Evolutionary conservation across 2,797 vertebrate genomes (phyloP).

Genomic region (Pachyuromys duprasi): DNA sequence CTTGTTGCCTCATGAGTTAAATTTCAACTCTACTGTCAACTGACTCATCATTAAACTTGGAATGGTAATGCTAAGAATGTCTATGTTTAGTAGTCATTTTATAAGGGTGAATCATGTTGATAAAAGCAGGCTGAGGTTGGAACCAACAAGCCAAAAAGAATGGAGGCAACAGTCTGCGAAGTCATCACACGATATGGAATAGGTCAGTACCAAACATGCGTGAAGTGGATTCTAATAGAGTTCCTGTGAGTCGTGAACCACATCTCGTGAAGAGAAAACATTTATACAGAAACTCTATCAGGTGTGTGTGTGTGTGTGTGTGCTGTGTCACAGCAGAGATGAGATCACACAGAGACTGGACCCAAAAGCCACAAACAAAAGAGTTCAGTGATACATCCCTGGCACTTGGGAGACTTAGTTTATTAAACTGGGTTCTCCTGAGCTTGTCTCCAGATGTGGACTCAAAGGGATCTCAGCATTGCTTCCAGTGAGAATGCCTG

Average conservation of each 20-base stretch:
- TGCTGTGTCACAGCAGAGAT: background rate
- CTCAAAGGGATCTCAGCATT: background rate
- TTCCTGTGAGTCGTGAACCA: background rate
- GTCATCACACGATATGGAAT: background rate
- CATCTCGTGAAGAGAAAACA: background rate
- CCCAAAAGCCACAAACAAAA: background rate
- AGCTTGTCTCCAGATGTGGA: background rate
- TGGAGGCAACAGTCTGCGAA: background rate
- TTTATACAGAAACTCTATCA: background rate
- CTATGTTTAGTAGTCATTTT: background rate
- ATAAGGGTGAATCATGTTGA: background rate
- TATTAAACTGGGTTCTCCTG: background rate
- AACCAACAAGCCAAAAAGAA: background rate
- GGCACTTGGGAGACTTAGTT: background rate
- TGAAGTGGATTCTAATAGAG: background rate
- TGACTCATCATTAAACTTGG: background rate
- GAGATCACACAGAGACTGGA: too few species aligned
- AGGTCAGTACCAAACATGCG: fast-evolving
- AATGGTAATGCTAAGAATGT: background rate
- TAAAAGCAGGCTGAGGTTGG: background rate
- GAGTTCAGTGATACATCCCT: background rate
- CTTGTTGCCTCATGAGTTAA: background rate
- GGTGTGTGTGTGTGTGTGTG: too few species aligned
- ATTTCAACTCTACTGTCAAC: background rate
- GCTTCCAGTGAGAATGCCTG: background rate